Conservation (phyloP, 2,888 invertebrate genomes). For the Drosophila demipolita region DNA sequence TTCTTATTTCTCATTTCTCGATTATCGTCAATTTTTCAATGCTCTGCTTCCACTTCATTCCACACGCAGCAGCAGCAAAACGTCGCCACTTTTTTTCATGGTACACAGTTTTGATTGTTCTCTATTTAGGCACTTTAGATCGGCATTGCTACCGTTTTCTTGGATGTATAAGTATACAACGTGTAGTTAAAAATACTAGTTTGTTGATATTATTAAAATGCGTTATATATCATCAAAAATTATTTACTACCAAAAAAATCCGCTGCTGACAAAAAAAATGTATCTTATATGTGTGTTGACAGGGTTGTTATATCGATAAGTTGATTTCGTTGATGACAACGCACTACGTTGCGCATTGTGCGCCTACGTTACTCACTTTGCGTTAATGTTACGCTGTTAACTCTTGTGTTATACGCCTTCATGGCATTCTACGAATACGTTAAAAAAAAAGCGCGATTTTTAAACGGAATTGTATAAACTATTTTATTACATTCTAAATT, state of each 20-base stretch:
- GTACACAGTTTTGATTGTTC: constrained; percentile 37
- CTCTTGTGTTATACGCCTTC: no score
- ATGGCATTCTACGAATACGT: neutral
- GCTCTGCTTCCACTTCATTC: constrained; percentile 47
- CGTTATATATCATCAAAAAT: constrained; percentile 52
- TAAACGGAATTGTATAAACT: neutral
- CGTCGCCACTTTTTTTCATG: constrained; percentile 62
- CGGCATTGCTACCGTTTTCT: neutral
- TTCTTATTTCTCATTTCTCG: constrained; percentile 41
- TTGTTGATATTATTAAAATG: constrained; percentile 45
- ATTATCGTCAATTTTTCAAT: constrained; percentile 49
- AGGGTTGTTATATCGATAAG: constrained; percentile 46
- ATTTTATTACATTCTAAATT: neutral
- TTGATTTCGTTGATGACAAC: constrained; percentile 7
- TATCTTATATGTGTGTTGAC: constrained; percentile 54
- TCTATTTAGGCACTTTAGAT: constrained; percentile 15
- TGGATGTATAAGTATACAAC: neutral
- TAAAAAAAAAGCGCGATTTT: neutral
- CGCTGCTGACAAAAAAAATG: constrained; percentile 68
- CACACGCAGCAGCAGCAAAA: constrained; percentile 49
- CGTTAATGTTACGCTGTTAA: constrained; percentile 6
- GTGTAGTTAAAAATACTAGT: constrained; percentile 7
- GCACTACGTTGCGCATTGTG: constrained; percentile 26
- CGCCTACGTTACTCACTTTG: constrained; percentile 9
- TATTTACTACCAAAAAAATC: constrained; percentile 67